Evolutionary conservation across 1,140 invertebrate species (phyloP).

Genomic region (Calliphora vicina): DNA sequence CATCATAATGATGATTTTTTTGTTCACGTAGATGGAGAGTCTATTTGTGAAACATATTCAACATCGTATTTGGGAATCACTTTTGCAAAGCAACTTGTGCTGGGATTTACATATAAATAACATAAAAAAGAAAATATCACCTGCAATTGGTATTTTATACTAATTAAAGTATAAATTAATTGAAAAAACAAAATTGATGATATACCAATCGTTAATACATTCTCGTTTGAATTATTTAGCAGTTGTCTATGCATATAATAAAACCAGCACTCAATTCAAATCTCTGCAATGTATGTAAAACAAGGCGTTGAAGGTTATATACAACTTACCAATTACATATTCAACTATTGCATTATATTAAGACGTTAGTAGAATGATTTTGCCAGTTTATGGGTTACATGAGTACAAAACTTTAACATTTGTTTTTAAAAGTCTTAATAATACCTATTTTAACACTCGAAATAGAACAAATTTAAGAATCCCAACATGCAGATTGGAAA

Average conservation of each 20-base stretch:
- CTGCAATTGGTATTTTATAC: not conserved
- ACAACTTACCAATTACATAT: not conserved
- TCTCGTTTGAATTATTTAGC: no score
- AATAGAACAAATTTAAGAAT: not conserved
- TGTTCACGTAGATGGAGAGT: not conserved
- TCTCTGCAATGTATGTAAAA: slow-evolving; percentile 5
- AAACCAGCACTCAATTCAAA: not conserved
- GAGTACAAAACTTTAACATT: not conserved
- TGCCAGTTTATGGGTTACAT: not conserved
- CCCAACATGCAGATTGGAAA: not conserved
- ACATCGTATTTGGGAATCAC: not conserved
- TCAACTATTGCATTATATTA: not conserved
- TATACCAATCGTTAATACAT: no score
- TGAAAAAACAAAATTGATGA: not conserved
- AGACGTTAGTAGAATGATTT: not conserved
- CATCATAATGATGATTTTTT: not conserved
- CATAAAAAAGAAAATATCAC: not conserved
- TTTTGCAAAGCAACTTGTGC: not conserved
- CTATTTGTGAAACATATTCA: not conserved
- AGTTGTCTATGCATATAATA: not conserved
- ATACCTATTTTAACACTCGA: not conserved
- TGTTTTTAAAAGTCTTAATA: not conserved
- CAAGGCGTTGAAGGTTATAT: not conserved
- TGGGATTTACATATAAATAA: not conserved
- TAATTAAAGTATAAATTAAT: not conserved